Base-by-base conservation (phyloP, 2,888 invertebrate genomes). In the Daptonema setosum region DNA sequence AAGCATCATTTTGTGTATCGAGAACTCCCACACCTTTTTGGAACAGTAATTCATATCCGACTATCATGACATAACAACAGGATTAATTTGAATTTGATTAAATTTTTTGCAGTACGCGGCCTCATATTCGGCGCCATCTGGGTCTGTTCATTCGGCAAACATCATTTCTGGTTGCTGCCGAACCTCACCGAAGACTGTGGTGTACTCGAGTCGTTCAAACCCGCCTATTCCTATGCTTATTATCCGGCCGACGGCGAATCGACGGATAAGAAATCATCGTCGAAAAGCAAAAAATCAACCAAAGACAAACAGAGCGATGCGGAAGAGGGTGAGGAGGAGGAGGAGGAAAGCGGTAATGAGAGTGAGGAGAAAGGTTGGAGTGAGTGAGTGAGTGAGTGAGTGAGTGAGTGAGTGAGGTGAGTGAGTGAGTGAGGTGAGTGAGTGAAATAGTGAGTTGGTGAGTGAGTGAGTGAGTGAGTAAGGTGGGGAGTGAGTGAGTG, bases 121-220 rank as follows among this genome's bases (percentile, higher is more conserved):
- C 81, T 95, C 57, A 78, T 97, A 54, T 99, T 95, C 76, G 86
- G 86, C 64, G 68, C 83, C 11, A 80, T 97, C 25, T 97, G 93
- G 91, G 70, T 82, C 14, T 65, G 83, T 22, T 86, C 90, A 0
- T 76, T 86, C 59, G 86, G 93, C 3, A 80, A 83, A 66, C 85
- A 93, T 72, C 88, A 93, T 70, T 78, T 99, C 62, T 97, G 97
- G 95, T 79, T 99, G 61, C 78, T 99, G 66, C 97, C 97, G n/a
- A 99, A 99, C 75, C 77, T 99, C 50, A 91, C 91, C 0, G 97
- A 95, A 73, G 97, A 99, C 70, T 95, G 95, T 29, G 93, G 97
- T 55, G 90, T 99, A 78, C 83, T 95, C 63, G 93, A 93, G 8
- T 95, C 93, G 0, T 97, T 97, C 76, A 87, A 88, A 83, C 97